Base-by-base conservation (phyloP, 1,140 invertebrate species). In the Drosophila suzukii region DNA sequence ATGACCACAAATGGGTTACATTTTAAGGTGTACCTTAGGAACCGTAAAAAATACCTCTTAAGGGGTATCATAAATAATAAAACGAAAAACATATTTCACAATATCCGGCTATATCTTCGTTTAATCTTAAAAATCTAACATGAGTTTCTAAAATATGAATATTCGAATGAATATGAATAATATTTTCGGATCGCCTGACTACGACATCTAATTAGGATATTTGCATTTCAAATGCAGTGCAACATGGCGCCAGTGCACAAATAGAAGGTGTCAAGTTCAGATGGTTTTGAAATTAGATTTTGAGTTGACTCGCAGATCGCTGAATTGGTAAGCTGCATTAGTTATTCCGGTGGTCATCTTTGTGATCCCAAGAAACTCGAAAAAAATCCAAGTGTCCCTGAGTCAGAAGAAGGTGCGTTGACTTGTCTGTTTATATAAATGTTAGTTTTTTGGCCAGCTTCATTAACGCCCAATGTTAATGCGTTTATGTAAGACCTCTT, bases 401-500 rank as follows among this genome's bases (percentile, higher is more conserved):
- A 49, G 27, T 34, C 8, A 10, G 10, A 24, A 4, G 24, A 32
- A 17, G 4, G 34, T 27, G 50, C 63, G 13, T 72, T 59, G 67
- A 72, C 68, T 44, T 13, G 27, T 6, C 17, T 11, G n/a, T 34
- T 50, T 46, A 57, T 44, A 56, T 43, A 60, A 65, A 73, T 78
- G 36, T 74, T 74, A 51, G 47, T 39, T 70, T 59, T 66, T 60
- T 49, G 41, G 43, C 44, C 36, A 62, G 24, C 58, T 85, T 85
- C 82, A 86, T 85, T 86, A 85, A 43, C 82, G 53, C 38, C 65
- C 63, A 47, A 54, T 46, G 58, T 63, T 53, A 32, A 63, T 17
- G 43, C 17, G 12, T 27, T 73, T 73, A 76, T 67, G 73, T 76
- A 77, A 77, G 39, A 38, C 32, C 46, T 46, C 34, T 44, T 27